phyloP scores from a whole-genome alignment of 2,113 vertebrate species.

The Gymnarchus niloticus region DNA sequence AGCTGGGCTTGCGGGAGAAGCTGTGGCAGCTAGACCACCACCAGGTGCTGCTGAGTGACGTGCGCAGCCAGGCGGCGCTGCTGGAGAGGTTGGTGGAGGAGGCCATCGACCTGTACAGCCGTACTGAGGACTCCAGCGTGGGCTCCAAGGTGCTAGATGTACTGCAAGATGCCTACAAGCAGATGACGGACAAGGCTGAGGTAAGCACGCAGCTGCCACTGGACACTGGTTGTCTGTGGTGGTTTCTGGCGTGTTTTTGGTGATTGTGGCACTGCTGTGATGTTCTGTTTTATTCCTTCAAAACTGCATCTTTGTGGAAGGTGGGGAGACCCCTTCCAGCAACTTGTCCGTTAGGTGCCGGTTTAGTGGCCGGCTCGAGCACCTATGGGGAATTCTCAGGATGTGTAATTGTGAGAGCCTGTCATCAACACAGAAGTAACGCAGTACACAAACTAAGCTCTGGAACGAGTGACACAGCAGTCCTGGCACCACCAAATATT shows the following conservation, averaged over 20 bases:
- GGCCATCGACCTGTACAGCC: constrained; percentile 68
- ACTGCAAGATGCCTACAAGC: constrained; percentile 70
- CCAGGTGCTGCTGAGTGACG: constrained; percentile 68
- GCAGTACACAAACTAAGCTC: too few relatives aligned
- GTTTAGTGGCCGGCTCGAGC: too few relatives aligned
- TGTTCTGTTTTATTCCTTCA: too few relatives aligned
- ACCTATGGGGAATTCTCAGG: too few relatives aligned
- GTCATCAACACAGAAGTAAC: too few relatives aligned
- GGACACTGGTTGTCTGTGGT: background rate
- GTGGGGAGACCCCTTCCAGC: too few relatives aligned
- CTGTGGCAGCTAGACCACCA: constrained; percentile 84
- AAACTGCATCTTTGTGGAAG: too few relatives aligned
- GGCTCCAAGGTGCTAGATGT: constrained; percentile 67
- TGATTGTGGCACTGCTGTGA: too few relatives aligned
- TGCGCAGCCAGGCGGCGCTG: constrained; percentile 65
- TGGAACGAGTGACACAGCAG: too few relatives aligned
- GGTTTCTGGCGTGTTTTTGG: background rate
- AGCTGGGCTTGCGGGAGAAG: constrained; percentile 83
- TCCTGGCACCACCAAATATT: too few relatives aligned
- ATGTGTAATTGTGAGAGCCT: too few relatives aligned
- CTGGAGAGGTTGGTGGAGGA: constrained; percentile 84
- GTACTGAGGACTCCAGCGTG: constrained; percentile 81
- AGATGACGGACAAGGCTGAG: constrained; percentile 69
- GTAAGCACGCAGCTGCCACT: constrained; percentile 48
- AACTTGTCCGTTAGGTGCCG: too few relatives aligned